Conservation (phyloP, 2,797 vertebrate species). For the Thalassophryne amazonica region DNA sequence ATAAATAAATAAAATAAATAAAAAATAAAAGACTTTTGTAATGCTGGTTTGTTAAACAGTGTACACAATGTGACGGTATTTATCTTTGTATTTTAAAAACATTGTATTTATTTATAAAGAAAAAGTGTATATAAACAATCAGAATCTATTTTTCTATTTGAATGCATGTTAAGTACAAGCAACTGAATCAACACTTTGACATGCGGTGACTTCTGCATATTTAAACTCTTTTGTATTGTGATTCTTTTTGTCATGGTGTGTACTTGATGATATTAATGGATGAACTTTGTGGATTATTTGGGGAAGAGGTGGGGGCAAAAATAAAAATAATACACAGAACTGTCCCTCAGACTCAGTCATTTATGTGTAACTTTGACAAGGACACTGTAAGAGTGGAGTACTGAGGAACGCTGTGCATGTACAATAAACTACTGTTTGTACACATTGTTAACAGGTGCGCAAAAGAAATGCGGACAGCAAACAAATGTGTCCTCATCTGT, state of each 20-base stretch:
- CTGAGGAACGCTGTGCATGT: too few species aligned
- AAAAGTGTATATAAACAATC: slow-evolving; percentile 82
- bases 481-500: too few species aligned
- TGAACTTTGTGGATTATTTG: slow-evolving; percentile 62
- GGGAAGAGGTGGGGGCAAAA: slow-evolving; percentile 33
- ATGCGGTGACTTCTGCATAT: slow-evolving; percentile 67
- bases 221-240: slow-evolving; percentile 72
- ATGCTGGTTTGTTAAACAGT: slow-evolving; percentile 88
- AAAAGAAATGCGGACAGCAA: too few species aligned
- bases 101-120: slow-evolving; percentile 96
- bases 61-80: slow-evolving; percentile 98
- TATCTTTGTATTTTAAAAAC: slow-evolving; percentile 99
- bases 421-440: too few species aligned
- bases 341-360: too few species aligned
- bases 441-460: too few species aligned
- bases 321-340: slow-evolving; percentile 62
- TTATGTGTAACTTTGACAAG: too few species aligned
- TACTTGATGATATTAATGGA: slow-evolving; percentile 65
- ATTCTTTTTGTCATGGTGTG: slow-evolving; percentile 62
- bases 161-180: slow-evolving; percentile 78
- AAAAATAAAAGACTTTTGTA: too few species aligned
- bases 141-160: slow-evolving; percentile 99
- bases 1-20: too few species aligned
- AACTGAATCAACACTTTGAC: slow-evolving; percentile 73
- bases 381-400: too few species aligned